Base-by-base conservation (phyloP, 2,888 invertebrate species). In the Cyclophora punctaria region DNA sequence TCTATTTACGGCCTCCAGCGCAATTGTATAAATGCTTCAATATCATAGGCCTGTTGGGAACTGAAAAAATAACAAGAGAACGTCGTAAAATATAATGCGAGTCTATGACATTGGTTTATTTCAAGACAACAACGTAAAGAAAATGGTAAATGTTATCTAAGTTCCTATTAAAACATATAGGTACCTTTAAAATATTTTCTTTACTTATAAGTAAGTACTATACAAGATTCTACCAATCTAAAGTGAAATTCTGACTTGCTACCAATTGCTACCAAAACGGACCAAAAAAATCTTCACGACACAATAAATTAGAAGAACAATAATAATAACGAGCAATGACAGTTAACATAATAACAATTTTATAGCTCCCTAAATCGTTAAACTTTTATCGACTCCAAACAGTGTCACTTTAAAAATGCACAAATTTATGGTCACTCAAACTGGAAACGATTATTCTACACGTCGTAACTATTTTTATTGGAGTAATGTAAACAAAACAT, bases 371-470 rank as follows among this genome's bases (percentile, higher is more conserved):
- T 81, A 71, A 75, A 76, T 83, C 87, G 85, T 88, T 83, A 87
- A 86, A 84, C 75, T 84, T 86, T 86, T 88, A 88, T 86, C 78
- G 82, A 83, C 84, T 85, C 73, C 76, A 79, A 86, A 85, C 82
- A 79, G 79, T 79, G 78, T 74, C 80, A 83, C 86, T 85, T 86
- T 84, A 83, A 87, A 86, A 88, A 86, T 83, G 83, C 75, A 86
- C 84, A 86, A 86, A 86, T 88, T 86, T 87, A 87, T 77, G 83
- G 84, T 85, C 85, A 86, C 83, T 86, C 85, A 80, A 79, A 82
- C 78, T 73, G 80, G 79, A 71, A 81, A 79, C 83, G 84, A 86
- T 87, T 84, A 87, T 84, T 86, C 84, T 84, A 86, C 87, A 88
- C 85, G 76, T 88, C 85, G 86, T 88, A 81, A 86, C 83, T 76